A percentile compares a stretch with the other conserved stretches of the same genome.
Evolutionary conservation across 2,888 invertebrate genomes (phyloP).

Genomic region (Hydroisotoma schaefferi): DNA sequence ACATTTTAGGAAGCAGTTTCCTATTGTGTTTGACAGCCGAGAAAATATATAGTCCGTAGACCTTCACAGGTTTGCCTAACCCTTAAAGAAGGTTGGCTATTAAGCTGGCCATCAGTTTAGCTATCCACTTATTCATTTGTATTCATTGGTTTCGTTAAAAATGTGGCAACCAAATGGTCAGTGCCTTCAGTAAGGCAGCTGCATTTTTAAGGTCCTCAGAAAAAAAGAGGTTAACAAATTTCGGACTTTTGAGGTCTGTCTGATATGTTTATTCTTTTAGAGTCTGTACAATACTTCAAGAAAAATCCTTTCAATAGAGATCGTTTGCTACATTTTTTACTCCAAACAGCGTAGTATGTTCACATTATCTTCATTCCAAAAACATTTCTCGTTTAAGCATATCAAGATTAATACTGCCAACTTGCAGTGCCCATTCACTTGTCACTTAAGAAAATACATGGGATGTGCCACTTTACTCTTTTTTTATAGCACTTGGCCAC

Average conservation of each 20-base stretch:
- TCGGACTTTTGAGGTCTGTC: constrained; percentile 12
- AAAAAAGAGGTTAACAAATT: constrained; percentile 11
- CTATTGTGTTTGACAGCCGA: constrained; percentile 37
- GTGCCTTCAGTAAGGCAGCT: constrained; percentile 11
- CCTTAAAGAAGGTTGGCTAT: constrained; percentile 8
- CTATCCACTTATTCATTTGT: constrained; percentile 10
- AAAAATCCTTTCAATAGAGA: too few species aligned
- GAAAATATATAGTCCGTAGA: constrained; percentile 22
- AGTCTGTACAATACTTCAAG: too few species aligned
- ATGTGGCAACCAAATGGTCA: constrained; percentile 49
- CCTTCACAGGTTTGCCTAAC: constrained; percentile 14
- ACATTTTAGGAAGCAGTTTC: constrained; percentile 31
- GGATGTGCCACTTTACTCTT: neutral
- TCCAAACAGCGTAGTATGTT: neutral
- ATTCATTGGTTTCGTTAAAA: constrained; percentile 35
- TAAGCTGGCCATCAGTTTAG: neutral
- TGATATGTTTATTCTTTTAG: too few species aligned
- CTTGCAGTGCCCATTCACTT: constrained; percentile 5
- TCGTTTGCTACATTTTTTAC: neutral
- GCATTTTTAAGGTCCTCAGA: constrained; percentile 2
- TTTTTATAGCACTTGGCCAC: neutral
- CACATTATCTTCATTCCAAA: too few species aligned
- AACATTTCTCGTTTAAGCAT: too few species aligned
- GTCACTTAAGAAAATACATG: neutral
- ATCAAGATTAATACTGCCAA: too few species aligned